These are phyloP conservation scores for Onychostoma macrolepis DNA, from an alignment of 2,113 vertebrate genomes.

Conservation along the genomic window DNA sequence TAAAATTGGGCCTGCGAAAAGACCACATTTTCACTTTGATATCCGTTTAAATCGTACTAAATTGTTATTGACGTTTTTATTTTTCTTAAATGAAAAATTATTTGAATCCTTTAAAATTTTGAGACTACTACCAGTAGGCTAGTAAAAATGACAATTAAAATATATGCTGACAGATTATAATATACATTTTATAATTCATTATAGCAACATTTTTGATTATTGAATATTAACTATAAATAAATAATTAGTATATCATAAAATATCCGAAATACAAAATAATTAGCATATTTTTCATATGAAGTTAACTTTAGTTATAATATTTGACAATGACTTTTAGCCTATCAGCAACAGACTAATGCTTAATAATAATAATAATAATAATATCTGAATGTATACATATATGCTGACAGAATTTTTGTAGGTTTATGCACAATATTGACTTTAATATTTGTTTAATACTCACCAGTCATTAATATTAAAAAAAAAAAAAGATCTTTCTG, in stretches of 20 bases:
- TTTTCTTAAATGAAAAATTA: not conserved
- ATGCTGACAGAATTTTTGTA: not conserved
- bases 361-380: not conserved
- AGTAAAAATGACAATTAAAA: no score
- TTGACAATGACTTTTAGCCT: no score
- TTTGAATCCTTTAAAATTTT: not conserved
- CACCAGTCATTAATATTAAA: not conserved
- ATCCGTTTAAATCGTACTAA: not conserved
- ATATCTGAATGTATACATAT: not conserved
- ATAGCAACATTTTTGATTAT: no score
- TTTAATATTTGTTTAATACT: not conserved
- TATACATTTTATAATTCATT: no score
- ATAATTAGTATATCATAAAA: no score
- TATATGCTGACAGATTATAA: no score
- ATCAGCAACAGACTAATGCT: not conserved
- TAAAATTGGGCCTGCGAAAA: not conserved
- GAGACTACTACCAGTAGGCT: no score
- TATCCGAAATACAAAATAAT: no score
- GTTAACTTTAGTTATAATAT: no score
- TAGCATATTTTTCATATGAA: no score
- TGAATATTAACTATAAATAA: no score
- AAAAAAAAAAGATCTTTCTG: not conserved
- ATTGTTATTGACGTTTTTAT: not conserved
- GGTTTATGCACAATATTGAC: not conserved
- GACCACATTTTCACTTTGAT: not conserved